Evolutionary conservation across 1,140 invertebrate species (phyloP).

Genomic region (Solenopsis fugax): DNA sequence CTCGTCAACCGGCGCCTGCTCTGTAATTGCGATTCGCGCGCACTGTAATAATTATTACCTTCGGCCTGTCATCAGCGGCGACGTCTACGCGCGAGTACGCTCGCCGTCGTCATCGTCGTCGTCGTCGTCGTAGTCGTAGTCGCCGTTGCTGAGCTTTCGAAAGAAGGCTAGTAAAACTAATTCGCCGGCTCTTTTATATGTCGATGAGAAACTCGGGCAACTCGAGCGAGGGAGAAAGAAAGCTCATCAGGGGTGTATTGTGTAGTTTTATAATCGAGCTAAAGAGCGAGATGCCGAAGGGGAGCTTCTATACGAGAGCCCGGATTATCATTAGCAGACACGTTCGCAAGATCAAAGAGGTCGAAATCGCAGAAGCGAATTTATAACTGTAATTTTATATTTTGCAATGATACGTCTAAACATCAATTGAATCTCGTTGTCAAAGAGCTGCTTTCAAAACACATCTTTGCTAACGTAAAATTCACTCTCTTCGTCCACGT

Average conservation of each 20-base stretch:
- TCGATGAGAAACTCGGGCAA: slow-evolving; percentile 20
- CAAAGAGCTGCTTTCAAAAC: not conserved
- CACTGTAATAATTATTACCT: slow-evolving; percentile 86
- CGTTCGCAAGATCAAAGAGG: slow-evolving; percentile 33
- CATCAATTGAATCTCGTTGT: not conserved
- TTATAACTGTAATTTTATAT: not conserved
- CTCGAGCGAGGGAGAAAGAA: slow-evolving; percentile 26
- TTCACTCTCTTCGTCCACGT: not conserved
- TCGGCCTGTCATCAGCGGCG: slow-evolving; percentile 85
- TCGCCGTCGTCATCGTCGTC: slow-evolving; percentile 25
- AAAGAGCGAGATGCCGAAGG: slow-evolving; percentile 35
- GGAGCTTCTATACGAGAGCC: not conserved
- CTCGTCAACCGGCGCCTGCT: slow-evolving; percentile 77
- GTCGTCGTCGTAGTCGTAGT: slow-evolving; percentile 8
- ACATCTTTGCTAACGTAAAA: not conserved
- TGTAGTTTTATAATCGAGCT: slow-evolving; percentile 80
- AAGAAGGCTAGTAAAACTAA: slow-evolving; percentile 68
- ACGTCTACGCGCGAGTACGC: slow-evolving; percentile 78
- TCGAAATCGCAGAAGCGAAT: not conserved
- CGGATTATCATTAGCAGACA: slow-evolving; percentile 44
- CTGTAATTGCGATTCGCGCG: slow-evolving; percentile 86
- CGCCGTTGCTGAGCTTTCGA: slow-evolving; percentile 54
- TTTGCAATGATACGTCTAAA: slow-evolving; percentile 1
- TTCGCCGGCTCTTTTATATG: slow-evolving; percentile 35
- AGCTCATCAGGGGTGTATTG: slow-evolving; percentile 78